These are phyloP conservation scores for Digitonthophagus gazella DNA, from an alignment of 2,888 invertebrate genomes.

Conservation along the genomic window DNA sequence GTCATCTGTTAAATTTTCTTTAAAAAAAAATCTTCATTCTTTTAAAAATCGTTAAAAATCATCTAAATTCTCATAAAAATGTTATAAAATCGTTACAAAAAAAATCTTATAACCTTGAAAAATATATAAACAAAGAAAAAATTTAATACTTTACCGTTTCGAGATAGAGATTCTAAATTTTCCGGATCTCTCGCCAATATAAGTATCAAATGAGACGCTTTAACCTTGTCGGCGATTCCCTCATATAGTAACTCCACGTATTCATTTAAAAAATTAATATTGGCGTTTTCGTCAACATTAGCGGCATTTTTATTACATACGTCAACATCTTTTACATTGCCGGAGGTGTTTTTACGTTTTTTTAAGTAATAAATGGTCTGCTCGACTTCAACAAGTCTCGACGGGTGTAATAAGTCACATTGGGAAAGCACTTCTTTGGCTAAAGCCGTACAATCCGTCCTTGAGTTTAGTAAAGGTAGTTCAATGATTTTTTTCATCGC, in stretches of 20 bases:
- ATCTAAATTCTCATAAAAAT: too few species aligned
- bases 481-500: conserved; percentile 68
- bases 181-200: conserved; percentile 91
- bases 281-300: conserved; percentile 57
- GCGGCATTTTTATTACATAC: conserved; percentile 31
- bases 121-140: conserved; percentile 13
- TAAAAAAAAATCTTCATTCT: too few species aligned
- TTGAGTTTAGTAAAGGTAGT: conserved; percentile 73
- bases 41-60: too few species aligned
- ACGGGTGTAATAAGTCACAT: conserved; percentile 81
- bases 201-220: conserved; percentile 86
- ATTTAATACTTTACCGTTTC: conserved; percentile 85
- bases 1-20: too few species aligned
- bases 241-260: conserved; percentile 97
- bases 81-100: too few species aligned
- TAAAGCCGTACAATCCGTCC: conserved; percentile 75
- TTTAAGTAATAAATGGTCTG: conserved; percentile 85
- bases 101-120: background rate
- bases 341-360: conserved; percentile 63
- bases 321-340: conserved; percentile 39
- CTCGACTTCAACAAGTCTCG: conserved; percentile 79
- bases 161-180: conserved; percentile 88
- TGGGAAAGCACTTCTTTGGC: conserved; percentile 83
- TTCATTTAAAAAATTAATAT: conserved; percentile 83
- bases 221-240: conserved; percentile 87